Evolutionary conservation across 2,113 vertebrate genomes (phyloP), one percentile per base, ranked within the genome.

Genomic region (Pungitius pungitius): DNA sequence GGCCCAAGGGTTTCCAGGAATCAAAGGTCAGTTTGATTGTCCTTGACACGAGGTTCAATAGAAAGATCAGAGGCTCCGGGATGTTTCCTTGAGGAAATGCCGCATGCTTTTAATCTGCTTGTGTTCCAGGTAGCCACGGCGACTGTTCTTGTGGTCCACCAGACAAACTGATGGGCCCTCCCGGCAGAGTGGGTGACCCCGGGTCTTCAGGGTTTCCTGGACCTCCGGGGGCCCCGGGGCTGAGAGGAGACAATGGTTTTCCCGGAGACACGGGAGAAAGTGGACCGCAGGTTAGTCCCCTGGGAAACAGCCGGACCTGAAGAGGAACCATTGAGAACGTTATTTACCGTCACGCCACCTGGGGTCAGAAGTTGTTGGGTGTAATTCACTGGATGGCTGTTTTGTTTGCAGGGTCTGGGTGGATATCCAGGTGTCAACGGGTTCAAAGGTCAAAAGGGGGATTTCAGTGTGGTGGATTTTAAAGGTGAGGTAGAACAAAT

Each of bases 371-470:
- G 12, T 69, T 4, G 3, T 15, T 8, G 5, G 10, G 24, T 27
- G 39, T 42, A 37, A 20, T 70, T 6, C 39, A 51, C 37, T 60
- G 37, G 33, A 35, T 18, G 39, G 0, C 27, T 8, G 20, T 45
- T 52, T 62, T 67, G 47, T 37, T 73, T 80, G 3, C 65, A 99
- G 97, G 97, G 96, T 68, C 74, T 26, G 1, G 14, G 59, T 43
- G 97, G 97, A 18, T 90, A 89, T 70, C 88, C 73, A 22, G 97
- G 97, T 52, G 11, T 74, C 47, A 84, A 62, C 77, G 97, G 97
- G 13, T 26, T 33, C 2, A 99, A 97, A 91, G 97, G 97, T 78
- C 86, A 93, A 64, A 97, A 97, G 75, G 97, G 97, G 10, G 91
- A 94, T 14, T 66, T 93, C 0, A 86, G 4, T 12, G n/a, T 84